These are phyloP conservation scores for Eremophila alpestris DNA, from an alignment of 2,797 vertebrate genomes.

Conservation along the genomic window DNA sequence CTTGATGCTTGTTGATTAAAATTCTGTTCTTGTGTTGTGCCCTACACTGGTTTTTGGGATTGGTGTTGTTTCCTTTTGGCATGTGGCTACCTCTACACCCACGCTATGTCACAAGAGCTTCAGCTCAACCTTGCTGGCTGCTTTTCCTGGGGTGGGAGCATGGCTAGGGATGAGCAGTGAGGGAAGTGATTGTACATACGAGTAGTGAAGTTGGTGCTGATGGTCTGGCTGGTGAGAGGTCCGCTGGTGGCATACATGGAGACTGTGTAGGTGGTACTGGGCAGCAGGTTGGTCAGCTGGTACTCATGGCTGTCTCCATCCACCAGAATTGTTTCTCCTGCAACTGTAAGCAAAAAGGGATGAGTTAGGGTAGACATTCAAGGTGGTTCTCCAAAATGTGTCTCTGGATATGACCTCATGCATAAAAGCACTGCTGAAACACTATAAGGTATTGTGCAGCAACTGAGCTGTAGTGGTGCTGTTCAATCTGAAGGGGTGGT, in stretches of 20 bases:
- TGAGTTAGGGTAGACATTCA: neutral
- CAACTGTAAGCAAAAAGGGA: constrained; percentile 74
- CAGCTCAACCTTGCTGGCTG: neutral
- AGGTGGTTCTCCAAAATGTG: neutral
- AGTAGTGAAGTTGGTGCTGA: constrained; percentile 91
- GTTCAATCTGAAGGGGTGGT: neutral
- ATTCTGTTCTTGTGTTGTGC: neutral
- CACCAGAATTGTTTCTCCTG: constrained; percentile 92
- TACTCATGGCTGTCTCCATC: constrained; percentile 89
- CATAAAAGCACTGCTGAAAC: neutral
- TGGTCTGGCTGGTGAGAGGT: constrained; percentile 88
- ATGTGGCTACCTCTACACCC: neutral
- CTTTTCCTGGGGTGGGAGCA: neutral
- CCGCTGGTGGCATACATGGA: constrained; percentile 90
- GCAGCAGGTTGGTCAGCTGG: constrained; percentile 88
- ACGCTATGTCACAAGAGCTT: rapidly evolving
- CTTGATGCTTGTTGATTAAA: neutral
- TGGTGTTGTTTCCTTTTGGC: neutral
- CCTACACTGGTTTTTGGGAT: neutral
- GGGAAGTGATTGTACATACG: constrained; percentile 78
- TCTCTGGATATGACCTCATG: neutral
- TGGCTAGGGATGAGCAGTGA: neutral
- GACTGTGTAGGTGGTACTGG: constrained; percentile 88
- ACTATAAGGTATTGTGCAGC: neutral
- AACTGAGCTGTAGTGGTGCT: neutral